Conservation (phyloP, 2,888 invertebrate species). For the Zygaena filipendulae region DNA sequence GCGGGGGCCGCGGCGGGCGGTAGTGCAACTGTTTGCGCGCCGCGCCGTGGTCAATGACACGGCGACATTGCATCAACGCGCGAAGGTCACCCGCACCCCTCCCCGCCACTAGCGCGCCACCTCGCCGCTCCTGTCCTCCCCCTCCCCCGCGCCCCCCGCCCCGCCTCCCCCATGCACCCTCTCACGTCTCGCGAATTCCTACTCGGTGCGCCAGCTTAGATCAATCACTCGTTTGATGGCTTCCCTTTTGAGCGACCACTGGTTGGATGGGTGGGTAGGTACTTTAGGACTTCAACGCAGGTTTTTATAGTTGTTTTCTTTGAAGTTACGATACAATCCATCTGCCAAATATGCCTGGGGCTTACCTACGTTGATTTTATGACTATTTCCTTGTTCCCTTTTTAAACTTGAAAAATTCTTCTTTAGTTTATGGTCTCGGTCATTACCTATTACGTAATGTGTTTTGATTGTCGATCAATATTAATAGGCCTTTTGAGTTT, state of each 20-base stretch:
- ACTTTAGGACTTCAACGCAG: neutral
- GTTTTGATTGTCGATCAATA: no score
- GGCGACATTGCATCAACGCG: conserved; percentile 66
- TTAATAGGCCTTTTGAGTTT: no score
- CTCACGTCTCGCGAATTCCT: conserved; percentile 36
- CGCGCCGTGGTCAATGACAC: conserved; percentile 60
- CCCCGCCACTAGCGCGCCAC: conserved; percentile 22
- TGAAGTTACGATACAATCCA: no score
- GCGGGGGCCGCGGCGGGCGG: conserved; percentile 19
- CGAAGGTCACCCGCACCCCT: conserved; percentile 49
- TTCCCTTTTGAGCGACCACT: conserved; percentile 8
- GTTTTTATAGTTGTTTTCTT: no score
- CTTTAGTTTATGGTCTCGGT: no score
- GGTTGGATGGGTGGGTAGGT: neutral
- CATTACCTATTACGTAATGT: no score
- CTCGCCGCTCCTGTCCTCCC: conserved; percentile 21
- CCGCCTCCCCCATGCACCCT: conserved; percentile 24
- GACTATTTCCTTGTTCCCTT: no score
- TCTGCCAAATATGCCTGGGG: no score
- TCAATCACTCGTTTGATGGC: conserved; percentile 32
- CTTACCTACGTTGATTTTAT: no score
- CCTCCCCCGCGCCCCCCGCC: conserved; percentile 22
- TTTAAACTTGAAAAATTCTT: no score
- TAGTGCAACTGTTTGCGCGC: conserved; percentile 26
- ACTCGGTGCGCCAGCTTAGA: conserved; percentile 50